Evolutionary conservation across 1,140 invertebrate species (phyloP).

Genomic region (Sitobion miscanthi): DNA sequence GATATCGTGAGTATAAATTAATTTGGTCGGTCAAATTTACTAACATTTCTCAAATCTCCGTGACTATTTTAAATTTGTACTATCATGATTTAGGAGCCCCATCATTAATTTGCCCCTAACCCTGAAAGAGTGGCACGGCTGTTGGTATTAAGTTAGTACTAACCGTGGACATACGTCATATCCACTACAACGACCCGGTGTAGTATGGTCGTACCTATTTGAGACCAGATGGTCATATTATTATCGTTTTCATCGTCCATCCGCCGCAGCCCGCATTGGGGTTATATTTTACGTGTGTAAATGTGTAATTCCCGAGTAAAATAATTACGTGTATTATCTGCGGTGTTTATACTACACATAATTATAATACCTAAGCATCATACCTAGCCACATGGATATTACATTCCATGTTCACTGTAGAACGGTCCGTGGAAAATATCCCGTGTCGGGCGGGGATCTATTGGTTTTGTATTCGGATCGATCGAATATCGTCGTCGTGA

Average conservation of each 20-base stretch:
- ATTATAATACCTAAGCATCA: background rate
- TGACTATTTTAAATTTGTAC: no score
- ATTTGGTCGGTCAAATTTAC: no score
- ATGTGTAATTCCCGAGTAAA: background rate
- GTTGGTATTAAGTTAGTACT: no score
- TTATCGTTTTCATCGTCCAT: background rate
- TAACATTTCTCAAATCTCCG: no score
- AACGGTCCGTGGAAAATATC: background rate
- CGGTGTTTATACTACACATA: background rate
- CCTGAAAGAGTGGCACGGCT: no score
- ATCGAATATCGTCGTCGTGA: background rate
- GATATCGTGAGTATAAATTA: no score
- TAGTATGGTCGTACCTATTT: background rate
- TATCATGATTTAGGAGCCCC: no score
- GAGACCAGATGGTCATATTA: background rate
- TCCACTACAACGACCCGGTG: background rate
- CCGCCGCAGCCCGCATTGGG: background rate
- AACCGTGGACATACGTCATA: background rate
- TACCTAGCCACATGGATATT: background rate
- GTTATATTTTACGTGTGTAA: background rate
- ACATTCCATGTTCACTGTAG: background rate
- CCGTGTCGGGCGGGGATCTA: background rate
- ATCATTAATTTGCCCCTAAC: no score
- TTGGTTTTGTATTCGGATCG: background rate
- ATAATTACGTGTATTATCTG: background rate